phyloP scores from a whole-genome alignment of 2,113 vertebrate genomes.

The Vicugna pacos region DNA sequence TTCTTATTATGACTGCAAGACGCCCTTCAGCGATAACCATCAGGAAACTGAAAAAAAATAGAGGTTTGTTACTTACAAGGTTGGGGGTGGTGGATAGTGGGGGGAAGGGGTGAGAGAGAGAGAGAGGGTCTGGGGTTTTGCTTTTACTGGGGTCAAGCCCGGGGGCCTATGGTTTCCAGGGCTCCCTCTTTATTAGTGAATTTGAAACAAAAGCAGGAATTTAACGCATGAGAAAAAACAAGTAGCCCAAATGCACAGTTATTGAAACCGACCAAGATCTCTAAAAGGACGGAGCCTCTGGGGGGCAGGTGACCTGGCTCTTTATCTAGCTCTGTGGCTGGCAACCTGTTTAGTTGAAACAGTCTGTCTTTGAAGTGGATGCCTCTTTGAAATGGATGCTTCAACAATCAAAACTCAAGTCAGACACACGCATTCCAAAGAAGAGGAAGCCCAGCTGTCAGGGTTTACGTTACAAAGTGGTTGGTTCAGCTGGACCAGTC shows the following conservation, averaged over 20 bases:
- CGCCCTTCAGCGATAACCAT: background rate
- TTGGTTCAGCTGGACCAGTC: background rate
- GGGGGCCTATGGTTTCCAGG: background rate
- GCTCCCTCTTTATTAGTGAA: background rate
- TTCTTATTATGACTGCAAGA: background rate
- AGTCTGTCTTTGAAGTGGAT: background rate
- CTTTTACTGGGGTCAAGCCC: background rate
- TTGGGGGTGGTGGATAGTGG: no score
- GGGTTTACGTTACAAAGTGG: no score
- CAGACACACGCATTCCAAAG: no score
- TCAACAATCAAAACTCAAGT: background rate
- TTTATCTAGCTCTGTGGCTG: background rate
- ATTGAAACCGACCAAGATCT: background rate
- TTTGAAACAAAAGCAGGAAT: background rate
- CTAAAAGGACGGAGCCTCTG: background rate
- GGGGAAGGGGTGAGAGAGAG: background rate
- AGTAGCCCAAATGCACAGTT: background rate
- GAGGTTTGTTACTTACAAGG: background rate
- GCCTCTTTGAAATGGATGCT: background rate
- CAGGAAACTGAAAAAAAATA: background rate
- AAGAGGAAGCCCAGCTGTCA: background rate
- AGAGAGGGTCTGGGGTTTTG: background rate
- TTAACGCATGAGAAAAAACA: background rate
- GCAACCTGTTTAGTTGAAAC: background rate
- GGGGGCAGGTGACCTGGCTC: background rate